Base-by-base conservation (phyloP, 2,888 invertebrate genomes). In the Eupeodes latifasciatus region DNA sequence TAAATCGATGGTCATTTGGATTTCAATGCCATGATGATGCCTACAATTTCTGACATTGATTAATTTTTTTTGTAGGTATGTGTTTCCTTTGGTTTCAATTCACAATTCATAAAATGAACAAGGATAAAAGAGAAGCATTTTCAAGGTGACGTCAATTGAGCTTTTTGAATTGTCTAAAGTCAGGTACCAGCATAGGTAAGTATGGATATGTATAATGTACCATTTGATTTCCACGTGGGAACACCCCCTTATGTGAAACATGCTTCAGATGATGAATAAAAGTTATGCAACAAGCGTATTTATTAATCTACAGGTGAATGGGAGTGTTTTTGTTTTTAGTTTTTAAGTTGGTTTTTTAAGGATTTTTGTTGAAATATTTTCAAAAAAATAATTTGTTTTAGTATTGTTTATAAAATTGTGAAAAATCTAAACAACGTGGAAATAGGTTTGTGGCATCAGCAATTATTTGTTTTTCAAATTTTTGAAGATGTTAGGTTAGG, bases 1-100 rank as follows among this genome's bases (percentile, higher is more conserved):
- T 51, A 59, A 59, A 59, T 59, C 59, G 59, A 59, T 59, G 59
- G 59, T 12, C 59, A 36, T 59, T 59, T 59, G 7, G 14, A 59
- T 36, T 59, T 59, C 34, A 59, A 59, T 34, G 59, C 14, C 59
- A 59, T 59, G 12, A 36, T 36, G 27, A 27, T 27, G 27, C 27
- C 27, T 27, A 27, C 27, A 27, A 14, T 36, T 59, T 59, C 12
- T 36, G 59, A 36, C 36, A 59, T 59, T 59, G 59, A 59, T 5
- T 36, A 27, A 57, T 19, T 11, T 36, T 44, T 16, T 27, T 27
- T 57, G 12, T 27, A 57, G 14, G 34, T 36, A 34, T 44, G 14
- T 4, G 14, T 14, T 59, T 59, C 59, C 14, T 36, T 27, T 27
- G 27, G 27, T 27, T 27, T 27, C 27, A 27, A 27, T 27, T 27